Evolutionary conservation across 37 sponge, comb jelly and placozoan species (phyloP), one percentile per base, ranked within the genome.

Genomic region (Mnemiopsis leidyi): DNA sequence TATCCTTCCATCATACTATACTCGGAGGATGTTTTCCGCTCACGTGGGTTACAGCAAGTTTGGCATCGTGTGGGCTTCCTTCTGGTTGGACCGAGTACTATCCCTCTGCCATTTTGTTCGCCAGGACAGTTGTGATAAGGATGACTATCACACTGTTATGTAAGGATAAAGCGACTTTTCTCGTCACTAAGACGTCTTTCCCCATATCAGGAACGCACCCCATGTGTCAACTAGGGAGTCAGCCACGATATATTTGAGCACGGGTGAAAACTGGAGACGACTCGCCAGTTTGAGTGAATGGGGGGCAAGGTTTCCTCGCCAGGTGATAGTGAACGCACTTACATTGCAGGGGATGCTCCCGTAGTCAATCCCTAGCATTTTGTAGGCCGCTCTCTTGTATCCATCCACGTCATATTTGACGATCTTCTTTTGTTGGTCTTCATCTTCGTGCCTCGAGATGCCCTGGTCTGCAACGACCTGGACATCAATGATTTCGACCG

Each of bases 281-380:
- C 23, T 79, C 1, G 82, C 82, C 3, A 79, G 7, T 1, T 79
- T 29, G 23, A 32, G 1, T 18, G 37, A 29, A 36, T 79, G 82
- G 7, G 20, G 33, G 35, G 38, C 37, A 5, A 21, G 35, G 21
- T 79, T 28, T 2, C 82, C 82, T 35, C 82, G 2, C 33, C 36
- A 79, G 2, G 82, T 79, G 36, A 79, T 1, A 3, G 82, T 36
- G 82, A 79, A 79, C 3, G 82, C 82, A 79, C 1, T 31, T 5
- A 79, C 82, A 13, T 16, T 16, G 21, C 29, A 79, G 23, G 33
- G 82, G 1, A 28, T 2, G 82, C 31, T 28, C 7, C 29, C 82
- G 7, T 2, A 3, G 3, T 16, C 21, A 13, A 35, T 3, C 33
- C 37, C 21, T 9, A 79, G 82, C 2, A 31, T 16, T 7, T 9